Base-by-base conservation (phyloP, 37 sponge, comb jelly and placozoan genomes). In the Bolinopsis microptera region DNA sequence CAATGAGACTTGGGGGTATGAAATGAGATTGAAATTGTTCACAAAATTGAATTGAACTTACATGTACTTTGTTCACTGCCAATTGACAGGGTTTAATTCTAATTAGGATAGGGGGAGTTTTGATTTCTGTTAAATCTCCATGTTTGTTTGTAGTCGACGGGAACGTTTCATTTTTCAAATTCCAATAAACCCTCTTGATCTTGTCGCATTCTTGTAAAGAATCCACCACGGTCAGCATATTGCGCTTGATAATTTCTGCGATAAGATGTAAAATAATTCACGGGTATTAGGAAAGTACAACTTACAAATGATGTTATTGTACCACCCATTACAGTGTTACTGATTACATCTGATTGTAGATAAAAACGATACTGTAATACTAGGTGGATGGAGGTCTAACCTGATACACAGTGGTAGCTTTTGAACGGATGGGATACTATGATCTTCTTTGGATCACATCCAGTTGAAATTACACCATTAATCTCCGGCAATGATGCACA, bases 341-440 rank as follows among this genome's bases (percentile, higher is more conserved):
- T n/a, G n/a, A n/a, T n/a, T n/a, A n/a, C n/a, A n/a, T n/a, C n/a
- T n/a, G n/a, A n/a, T n/a, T n/a, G n/a, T n/a, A n/a, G n/a, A n/a
- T n/a, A n/a, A n/a, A n/a, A n/a, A n/a, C n/a, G n/a, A n/a, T n/a
- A n/a, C n/a, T n/a, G n/a, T n/a, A n/a, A n/a, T n/a, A n/a, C n/a
- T n/a, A n/a, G n/a, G n/a, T n/a, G n/a, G n/a, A n/a, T n/a, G n/a
- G n/a, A n/a, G n/a, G n/a, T 23, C 75, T n/a, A 72, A 72, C 75
- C 75, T 72, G n/a, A 8, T 5, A 72, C 18, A n/a, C 75, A 72
- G 31, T 72, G 3, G 26, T 72, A 28, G 18, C 31, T 72, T 28
- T 72, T 72, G 75, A 72, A 72, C 5, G 75, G 75, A 72, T 72
- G 75, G 5, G 31, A 30, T 72, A 72, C 75, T 30, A 72, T 72